Conservation (phyloP, 92 coral and sea anemone genomes). For the Pocillopora meandrina region DNA sequence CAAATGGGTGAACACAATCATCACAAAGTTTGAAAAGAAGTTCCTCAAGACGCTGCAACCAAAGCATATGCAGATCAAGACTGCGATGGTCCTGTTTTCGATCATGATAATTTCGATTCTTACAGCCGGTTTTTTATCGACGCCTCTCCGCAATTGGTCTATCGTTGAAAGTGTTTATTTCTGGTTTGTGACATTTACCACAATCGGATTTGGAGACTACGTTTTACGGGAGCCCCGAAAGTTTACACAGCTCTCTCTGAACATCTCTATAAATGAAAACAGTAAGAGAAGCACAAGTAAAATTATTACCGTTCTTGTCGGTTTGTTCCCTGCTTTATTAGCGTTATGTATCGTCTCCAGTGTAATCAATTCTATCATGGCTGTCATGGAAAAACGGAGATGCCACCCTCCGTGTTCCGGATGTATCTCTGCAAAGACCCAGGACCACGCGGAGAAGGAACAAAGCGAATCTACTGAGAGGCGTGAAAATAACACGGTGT, state of each 20-base stretch:
- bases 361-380: conserved; percentile 42
- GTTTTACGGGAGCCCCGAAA: not conserved
- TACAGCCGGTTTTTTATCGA: conserved; percentile 5
- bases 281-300: not conserved
- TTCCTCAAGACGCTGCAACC: not conserved
- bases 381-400: conserved; percentile 29
- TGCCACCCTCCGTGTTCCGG: conserved; percentile 9
- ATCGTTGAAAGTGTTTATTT: conserved; percentile 28
- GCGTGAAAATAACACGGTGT: not conserved
- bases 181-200: conserved; percentile 48
- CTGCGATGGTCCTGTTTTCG: conserved; percentile 10
- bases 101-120: not conserved
- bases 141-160: not conserved
- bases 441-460: not conserved
- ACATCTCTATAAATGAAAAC: not conserved
- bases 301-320: not conserved
- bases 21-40: conserved; percentile 18
- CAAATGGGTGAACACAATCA: not conserved
- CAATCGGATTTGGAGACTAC: conserved; percentile 54
- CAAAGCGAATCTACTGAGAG: not conserved
- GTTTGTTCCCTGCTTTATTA: not conserved
- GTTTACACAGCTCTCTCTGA: not conserved
- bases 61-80: not conserved
- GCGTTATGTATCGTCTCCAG: conserved; percentile 47
- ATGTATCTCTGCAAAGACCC: conserved; percentile 6